Conservation (phyloP, 2,888 invertebrate species). For the Philaethria dido region DNA sequence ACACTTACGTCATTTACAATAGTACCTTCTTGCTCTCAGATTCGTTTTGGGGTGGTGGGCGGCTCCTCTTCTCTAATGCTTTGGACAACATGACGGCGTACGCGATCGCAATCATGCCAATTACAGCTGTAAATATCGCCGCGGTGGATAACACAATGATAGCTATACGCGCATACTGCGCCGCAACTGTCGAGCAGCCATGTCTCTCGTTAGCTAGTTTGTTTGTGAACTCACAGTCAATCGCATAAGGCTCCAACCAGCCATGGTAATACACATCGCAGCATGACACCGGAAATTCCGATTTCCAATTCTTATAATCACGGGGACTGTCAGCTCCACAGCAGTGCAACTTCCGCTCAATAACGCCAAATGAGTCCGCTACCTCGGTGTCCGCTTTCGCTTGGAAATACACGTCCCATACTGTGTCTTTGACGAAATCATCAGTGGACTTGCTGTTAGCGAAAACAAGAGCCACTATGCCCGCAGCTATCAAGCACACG, state of each 20-base stretch:
- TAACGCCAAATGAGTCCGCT: conserved; percentile 57
- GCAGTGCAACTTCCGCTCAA: conserved; percentile 72
- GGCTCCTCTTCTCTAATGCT: conserved; percentile 55
- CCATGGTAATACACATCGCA: conserved; percentile 73
- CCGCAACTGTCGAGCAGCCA: conserved; percentile 69
- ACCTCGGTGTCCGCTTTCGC: conserved; percentile 60
- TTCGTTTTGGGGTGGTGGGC: conserved; percentile 57
- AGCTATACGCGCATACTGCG: conserved; percentile 65
- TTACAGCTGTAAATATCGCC: conserved; percentile 61
- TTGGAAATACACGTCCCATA: conserved; percentile 72
- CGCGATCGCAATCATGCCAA: conserved; percentile 59
- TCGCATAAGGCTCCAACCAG: conserved; percentile 62
- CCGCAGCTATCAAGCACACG: conserved; percentile 55
- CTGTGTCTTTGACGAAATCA: conserved; percentile 68
- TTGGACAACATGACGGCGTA: conserved; percentile 58
- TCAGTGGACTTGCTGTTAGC: conserved; percentile 66
- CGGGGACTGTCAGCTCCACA: conserved; percentile 72
- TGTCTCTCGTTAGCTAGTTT: conserved; percentile 74
- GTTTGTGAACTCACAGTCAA: conserved; percentile 72
- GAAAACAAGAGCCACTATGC: conserved; percentile 64
- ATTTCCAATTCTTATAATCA: conserved; percentile 70
- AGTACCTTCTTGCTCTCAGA: conserved; percentile 74
- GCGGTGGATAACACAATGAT: conserved; percentile 64
- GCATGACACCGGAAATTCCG: conserved; percentile 70
- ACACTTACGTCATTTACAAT: conserved; percentile 46